Evolutionary conservation across 2,113 vertebrate species (phyloP).

Genomic region (Myotis yumanensis): DNA sequence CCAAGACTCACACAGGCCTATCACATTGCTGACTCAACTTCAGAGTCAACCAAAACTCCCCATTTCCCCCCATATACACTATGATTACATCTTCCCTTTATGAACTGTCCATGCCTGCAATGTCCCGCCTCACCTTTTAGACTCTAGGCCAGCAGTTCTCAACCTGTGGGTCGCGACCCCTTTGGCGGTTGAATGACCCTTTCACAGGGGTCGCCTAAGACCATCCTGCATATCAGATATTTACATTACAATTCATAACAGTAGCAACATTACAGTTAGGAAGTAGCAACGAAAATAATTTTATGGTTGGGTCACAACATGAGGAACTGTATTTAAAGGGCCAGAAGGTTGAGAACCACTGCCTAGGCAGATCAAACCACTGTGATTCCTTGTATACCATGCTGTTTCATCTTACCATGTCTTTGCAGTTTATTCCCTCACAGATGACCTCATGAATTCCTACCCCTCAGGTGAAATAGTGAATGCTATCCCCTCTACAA

Average conservation of each 20-base stretch:
- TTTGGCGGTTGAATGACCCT: too few species aligned
- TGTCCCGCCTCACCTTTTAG: not conserved
- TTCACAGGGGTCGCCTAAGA: too few species aligned
- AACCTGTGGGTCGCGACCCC: too few species aligned
- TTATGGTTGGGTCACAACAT: too few species aligned
- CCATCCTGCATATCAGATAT: too few species aligned
- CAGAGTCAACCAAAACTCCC: not conserved
- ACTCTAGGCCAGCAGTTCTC: not conserved
- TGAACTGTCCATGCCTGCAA: not conserved
- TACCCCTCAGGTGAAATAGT: not conserved
- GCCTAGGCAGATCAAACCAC: not conserved
- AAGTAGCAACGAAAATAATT: too few species aligned
- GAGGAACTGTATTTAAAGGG: too few species aligned
- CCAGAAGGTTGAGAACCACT: too few species aligned
- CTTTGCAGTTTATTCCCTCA: not conserved
- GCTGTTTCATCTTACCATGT: not conserved
- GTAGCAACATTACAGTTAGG: too few species aligned
- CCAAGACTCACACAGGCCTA: not conserved
- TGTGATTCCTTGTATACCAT: not conserved
- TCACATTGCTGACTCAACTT: not conserved
- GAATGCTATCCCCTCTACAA: not conserved
- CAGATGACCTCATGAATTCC: not conserved
- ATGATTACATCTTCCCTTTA: not conserved
- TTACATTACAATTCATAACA: too few species aligned
- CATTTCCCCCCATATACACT: not conserved